Percentiles rank a stretch among this genome's conserved stretches.
Conservation (phyloP, 1,140 invertebrate genomes). For the Tetramorium simillimum region DNA sequence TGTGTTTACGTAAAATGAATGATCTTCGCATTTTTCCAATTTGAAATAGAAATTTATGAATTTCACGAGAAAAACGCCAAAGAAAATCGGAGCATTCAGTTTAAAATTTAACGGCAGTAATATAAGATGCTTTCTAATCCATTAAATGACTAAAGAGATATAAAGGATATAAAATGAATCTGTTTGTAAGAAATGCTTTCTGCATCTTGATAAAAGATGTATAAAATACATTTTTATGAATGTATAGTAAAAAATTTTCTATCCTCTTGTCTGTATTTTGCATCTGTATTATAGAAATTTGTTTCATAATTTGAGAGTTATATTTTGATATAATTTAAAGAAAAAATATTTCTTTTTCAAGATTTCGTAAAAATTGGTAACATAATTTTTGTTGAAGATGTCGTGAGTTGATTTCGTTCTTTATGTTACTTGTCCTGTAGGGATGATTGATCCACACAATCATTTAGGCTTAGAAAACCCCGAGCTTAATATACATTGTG, state of each 20-base stretch:
- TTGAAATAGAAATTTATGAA: background rate
- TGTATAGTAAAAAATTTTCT: background rate
- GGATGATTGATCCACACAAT: background rate
- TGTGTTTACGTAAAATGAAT: background rate
- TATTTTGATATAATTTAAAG: background rate
- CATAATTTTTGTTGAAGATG: background rate
- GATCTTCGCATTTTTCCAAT: background rate
- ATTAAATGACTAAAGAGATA: background rate
- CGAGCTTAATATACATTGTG: background rate
- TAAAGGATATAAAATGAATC: background rate
- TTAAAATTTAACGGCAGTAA: background rate
- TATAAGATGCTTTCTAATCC: too few relatives aligned
- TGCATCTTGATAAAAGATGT: background rate
- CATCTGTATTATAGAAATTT: too few relatives aligned
- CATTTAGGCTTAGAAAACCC: background rate
- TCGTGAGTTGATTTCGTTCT: background rate
- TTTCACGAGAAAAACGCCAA: background rate
- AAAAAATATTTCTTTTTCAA: background rate
- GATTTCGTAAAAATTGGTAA: background rate
- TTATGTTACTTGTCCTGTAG: background rate
- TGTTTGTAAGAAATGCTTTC: background rate
- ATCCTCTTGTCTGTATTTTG: too few relatives aligned
- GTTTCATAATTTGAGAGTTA: too few relatives aligned
- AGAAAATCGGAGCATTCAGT: background rate
- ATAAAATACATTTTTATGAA: background rate